Conservation (phyloP, 2,113 vertebrate genomes). For the Naja naja region DNA sequence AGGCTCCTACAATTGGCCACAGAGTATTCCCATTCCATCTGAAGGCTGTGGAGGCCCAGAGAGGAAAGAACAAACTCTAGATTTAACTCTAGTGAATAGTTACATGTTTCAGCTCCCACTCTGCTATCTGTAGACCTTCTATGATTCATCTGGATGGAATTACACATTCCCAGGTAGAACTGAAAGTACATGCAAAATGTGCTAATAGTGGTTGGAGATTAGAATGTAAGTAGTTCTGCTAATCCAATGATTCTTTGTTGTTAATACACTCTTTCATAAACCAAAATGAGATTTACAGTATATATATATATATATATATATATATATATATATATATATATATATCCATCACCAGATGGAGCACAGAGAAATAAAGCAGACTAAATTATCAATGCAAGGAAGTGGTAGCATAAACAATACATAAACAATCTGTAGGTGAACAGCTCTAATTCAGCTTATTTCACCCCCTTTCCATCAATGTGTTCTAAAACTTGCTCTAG, state of each 20-base stretch:
- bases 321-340: not conserved
- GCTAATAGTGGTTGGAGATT: not conserved
- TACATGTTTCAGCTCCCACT: not conserved
- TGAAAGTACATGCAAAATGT: not conserved
- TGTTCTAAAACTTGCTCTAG: not conserved
- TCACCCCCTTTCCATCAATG: not conserved
- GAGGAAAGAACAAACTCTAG: not conserved
- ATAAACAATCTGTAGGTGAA: not conserved
- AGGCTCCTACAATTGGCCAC: too few species aligned
- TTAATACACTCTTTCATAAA: not conserved
- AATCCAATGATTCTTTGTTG: not conserved
- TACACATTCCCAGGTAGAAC: not conserved
- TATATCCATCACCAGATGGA: not conserved
- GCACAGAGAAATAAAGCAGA: not conserved
- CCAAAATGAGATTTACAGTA: not conserved
- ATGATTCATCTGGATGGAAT: not conserved
- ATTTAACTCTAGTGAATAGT: not conserved
- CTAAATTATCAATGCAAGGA: not conserved
- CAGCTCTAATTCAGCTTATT: not conserved
- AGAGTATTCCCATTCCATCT: not conserved
- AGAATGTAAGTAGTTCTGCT: not conserved
- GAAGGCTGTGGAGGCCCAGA: not conserved
- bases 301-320: not conserved
- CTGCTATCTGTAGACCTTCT: not conserved
- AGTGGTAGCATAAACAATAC: not conserved